Percentiles rank a stretch among this genome's conserved stretches.
phyloP scores from a whole-genome alignment of 1,140 invertebrate species.

The Papilio xuthus region DNA sequence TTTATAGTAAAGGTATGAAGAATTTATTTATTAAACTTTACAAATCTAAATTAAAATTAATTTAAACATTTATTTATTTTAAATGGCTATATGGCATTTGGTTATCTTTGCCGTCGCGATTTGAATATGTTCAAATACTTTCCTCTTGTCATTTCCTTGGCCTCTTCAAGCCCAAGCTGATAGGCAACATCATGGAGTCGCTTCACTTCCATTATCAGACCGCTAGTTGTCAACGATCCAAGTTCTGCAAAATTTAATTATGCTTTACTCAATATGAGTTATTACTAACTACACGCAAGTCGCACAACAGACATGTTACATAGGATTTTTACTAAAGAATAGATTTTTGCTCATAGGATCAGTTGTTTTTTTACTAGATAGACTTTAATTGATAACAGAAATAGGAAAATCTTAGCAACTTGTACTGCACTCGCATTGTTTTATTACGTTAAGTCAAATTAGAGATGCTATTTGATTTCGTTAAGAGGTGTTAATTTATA shows the following conservation, averaged over 20 bases:
- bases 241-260: slow-evolving; percentile 85
- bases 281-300: too few relatives aligned
- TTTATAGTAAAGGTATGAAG: neutral
- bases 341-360: neutral
- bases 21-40: neutral
- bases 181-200: slow-evolving; percentile 96
- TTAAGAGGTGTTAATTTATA: neutral
- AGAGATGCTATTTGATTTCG: neutral
- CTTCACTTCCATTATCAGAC: slow-evolving; percentile 94
- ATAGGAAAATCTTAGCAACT: neutral
- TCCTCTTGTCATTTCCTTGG: slow-evolving; percentile 97
- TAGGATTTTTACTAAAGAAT: neutral
- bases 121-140: slow-evolving; percentile 95
- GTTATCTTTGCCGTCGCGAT: slow-evolving; percentile 70
- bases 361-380: neutral
- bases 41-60: slow-evolving; percentile 29
- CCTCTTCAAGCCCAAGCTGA: slow-evolving; percentile 95
- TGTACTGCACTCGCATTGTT: neutral
- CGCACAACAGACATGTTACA: too few relatives aligned
- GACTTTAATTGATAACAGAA: neutral
- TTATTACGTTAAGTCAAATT: neutral
- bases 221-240: slow-evolving; percentile 88
- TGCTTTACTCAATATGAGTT: neutral
- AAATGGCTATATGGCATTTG: neutral
- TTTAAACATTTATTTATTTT: slow-evolving; percentile 34